Evolutionary conservation across 1,140 invertebrate species (phyloP).

Genomic region (Cotesia vestalis): DNA sequence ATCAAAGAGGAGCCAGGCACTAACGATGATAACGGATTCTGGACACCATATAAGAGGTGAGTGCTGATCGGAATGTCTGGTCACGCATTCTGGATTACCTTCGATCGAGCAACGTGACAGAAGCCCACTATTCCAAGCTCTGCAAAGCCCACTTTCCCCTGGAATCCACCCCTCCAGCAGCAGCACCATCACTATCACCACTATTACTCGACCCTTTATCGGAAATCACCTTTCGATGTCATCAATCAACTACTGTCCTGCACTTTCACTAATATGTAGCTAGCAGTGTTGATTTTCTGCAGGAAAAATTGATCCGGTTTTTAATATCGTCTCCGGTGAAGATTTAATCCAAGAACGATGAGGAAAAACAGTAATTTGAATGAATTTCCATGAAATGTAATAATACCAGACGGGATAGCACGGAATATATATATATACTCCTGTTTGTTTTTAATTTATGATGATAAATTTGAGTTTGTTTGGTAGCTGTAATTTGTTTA

Average conservation of each 20-base stretch:
- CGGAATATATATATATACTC: too few species aligned
- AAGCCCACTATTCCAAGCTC: neutral
- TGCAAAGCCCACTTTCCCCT: constrained; percentile 17
- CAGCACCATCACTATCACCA: neutral
- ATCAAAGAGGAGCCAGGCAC: constrained; percentile 27
- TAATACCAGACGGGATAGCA: too few species aligned
- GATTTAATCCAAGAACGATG: too few species aligned
- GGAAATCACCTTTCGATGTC: constrained; percentile 18
- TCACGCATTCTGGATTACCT: constrained; percentile 43
- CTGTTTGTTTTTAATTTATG: too few species aligned
- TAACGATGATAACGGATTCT: constrained; percentile 42
- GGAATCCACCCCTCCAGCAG: neutral
- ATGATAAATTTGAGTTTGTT: too few species aligned
- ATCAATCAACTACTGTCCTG: constrained; percentile 25
- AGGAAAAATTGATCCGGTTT: too few species aligned
- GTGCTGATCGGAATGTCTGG: constrained; percentile 39
- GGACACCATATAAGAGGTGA: constrained; percentile 38
- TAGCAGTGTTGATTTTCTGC: too few species aligned
- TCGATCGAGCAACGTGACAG: constrained; percentile 35
- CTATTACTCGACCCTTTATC: constrained; percentile 9
- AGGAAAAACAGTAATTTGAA: too few species aligned
- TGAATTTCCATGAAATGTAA: too few species aligned
- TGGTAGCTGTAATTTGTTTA: too few species aligned
- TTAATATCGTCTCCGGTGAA: too few species aligned
- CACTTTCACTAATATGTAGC: too few species aligned